Evolutionary conservation across 2,113 vertebrate species (phyloP).

Genomic region (Pterophyllum scalare): DNA sequence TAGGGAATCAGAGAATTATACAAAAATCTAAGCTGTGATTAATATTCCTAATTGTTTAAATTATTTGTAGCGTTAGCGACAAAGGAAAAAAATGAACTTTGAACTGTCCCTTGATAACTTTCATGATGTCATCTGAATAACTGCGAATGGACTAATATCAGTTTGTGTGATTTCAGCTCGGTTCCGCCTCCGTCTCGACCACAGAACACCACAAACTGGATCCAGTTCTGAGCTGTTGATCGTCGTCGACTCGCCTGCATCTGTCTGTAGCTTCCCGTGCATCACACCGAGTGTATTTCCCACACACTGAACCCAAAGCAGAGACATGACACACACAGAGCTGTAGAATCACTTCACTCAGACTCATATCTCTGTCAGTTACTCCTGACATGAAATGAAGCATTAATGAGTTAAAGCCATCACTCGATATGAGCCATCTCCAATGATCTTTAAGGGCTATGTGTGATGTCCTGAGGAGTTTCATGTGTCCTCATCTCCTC

Average conservation of each 20-base stretch:
- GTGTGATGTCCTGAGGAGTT: constrained; percentile 21
- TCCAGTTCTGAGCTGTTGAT: constrained; percentile 84
- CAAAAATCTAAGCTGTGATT: background rate
- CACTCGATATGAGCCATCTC: constrained; percentile 35
- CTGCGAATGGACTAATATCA: background rate
- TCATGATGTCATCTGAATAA: background rate
- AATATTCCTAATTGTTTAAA: too few species aligned
- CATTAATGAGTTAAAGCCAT: constrained; percentile 48
- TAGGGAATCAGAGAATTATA: background rate
- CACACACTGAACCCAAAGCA: constrained; percentile 41
- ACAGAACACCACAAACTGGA: constrained; percentile 86
- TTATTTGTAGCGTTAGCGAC: background rate
- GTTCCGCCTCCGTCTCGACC: constrained; percentile 73
- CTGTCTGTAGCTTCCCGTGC: constrained; percentile 47
- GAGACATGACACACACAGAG: background rate
- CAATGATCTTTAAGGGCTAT: constrained; percentile 64
- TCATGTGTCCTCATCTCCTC: constrained; percentile 4
- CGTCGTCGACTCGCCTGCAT: constrained; percentile 1
- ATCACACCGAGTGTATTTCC: constrained; percentile 32
- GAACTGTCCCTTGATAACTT: background rate
- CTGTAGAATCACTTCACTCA: constrained; percentile 14
- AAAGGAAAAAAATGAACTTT: background rate
- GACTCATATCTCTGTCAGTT: background rate
- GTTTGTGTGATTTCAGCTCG: constrained; percentile 51
- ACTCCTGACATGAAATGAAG: background rate